These are phyloP conservation scores for Maccullochella peelii DNA, from an alignment of 2,113 vertebrate species.

Conservation along the genomic window DNA sequence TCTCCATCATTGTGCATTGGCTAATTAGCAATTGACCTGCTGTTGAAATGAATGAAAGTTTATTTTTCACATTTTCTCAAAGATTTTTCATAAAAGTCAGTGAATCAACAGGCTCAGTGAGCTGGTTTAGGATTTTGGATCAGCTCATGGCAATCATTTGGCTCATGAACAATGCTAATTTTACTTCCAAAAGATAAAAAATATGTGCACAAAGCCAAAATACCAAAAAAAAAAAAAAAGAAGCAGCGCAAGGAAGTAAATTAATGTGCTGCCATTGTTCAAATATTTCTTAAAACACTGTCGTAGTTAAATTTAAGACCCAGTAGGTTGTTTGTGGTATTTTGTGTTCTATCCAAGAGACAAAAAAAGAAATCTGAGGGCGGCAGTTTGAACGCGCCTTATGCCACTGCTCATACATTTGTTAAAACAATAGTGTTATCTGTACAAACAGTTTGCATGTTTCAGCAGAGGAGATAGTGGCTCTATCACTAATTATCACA, in stretches of 20 bases:
- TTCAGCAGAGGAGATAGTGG: not conserved
- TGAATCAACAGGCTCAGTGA: not conserved
- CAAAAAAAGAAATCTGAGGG: constrained; percentile 45
- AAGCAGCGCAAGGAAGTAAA: not conserved
- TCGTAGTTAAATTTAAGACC: constrained; percentile 11
- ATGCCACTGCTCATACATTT: constrained; percentile 27
- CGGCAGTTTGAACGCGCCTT: constrained; percentile 6
- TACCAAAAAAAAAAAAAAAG: not conserved
- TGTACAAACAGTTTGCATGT: constrained; percentile 13
- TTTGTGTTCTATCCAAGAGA: constrained; percentile 20
- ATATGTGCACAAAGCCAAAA: not conserved
- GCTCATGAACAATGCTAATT: not conserved
- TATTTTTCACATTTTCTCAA: constrained; percentile 6
- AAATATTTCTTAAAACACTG: constrained; percentile 12
- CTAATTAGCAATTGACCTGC: too few species aligned
- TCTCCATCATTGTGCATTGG: too few species aligned
- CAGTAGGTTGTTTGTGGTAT: constrained; percentile 4
- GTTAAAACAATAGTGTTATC: constrained; percentile 13
- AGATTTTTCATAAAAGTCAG: not conserved
- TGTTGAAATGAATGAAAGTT: not conserved
- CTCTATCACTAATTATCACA: constrained; percentile 38
- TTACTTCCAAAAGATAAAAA: constrained; percentile 10
- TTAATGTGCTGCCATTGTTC: not conserved
- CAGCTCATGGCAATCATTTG: constrained; percentile 4
- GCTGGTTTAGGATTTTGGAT: not conserved